Percentiles rank a stretch among this genome's conserved stretches.
Evolutionary conservation across 2,888 invertebrate genomes (phyloP).

Genomic region (Folsomia manolachei): DNA sequence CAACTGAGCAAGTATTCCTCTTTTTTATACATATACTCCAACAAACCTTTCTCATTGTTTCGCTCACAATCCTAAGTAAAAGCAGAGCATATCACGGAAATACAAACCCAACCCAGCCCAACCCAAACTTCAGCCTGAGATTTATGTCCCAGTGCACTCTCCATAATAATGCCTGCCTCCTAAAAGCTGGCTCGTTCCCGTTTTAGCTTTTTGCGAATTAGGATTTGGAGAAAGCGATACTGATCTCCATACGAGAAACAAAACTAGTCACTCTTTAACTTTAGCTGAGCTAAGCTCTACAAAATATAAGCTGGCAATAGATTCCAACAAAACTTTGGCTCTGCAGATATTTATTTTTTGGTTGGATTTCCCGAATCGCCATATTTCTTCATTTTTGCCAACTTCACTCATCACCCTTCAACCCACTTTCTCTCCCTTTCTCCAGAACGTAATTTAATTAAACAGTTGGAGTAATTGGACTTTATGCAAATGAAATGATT

Average conservation of each 20-base stretch:
- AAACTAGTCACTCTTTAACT: background rate
- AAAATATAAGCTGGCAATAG: no score
- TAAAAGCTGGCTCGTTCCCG: background rate
- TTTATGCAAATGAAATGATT: slow-evolving; percentile 16
- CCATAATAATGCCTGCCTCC: slow-evolving; percentile 11
- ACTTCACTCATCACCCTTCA: background rate
- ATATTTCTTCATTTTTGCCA: slow-evolving; percentile 12
- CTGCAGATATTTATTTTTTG: slow-evolving; percentile 14
- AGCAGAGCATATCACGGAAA: no score
- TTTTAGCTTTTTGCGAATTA: slow-evolving; percentile 1
- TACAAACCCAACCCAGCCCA: background rate
- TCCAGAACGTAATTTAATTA: slow-evolving; percentile 14
- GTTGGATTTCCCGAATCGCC: slow-evolving; percentile 3
- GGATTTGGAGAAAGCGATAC: slow-evolving; percentile 8
- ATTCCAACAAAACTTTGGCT: background rate
- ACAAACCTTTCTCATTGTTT: no score
- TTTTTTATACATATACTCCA: no score
- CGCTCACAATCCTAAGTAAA: no score
- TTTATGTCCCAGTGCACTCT: slow-evolving; percentile 15
- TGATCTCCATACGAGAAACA: background rate
- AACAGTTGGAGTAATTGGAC: slow-evolving; percentile 15
- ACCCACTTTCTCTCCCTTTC: slow-evolving; percentile 4
- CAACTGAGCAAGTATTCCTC: no score
- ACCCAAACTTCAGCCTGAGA: slow-evolving; percentile 1
- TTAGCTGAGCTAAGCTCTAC: background rate